Evolutionary conservation across 64 coral and sea anemone species (phyloP), one percentile per base, ranked within the genome.

Genomic region (Porites lutea): DNA sequence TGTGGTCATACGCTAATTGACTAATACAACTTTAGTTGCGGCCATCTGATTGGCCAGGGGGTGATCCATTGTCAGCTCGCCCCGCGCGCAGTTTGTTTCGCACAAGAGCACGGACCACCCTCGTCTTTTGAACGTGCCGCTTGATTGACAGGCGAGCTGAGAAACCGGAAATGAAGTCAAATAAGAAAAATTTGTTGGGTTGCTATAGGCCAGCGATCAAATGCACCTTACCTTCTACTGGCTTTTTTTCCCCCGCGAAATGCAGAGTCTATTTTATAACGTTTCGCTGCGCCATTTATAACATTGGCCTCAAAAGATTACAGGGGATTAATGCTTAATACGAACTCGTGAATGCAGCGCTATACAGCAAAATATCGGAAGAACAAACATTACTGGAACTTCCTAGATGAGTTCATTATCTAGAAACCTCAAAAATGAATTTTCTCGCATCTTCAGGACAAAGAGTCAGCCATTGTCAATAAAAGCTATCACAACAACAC

Each of bases 21-120:
- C 92, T 83, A 94, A 94, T 94, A 89, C 92, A 89, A 94, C 87
- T 94, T 37, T 93, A 83, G 86, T 77, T 89, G 87, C 88, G 66
- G 15, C 72, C 19, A 54, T 72, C 16, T 89, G 86, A 94, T 94
- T 94, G 92, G 92, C 63, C 43, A 43, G 75, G 2, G 4, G 51
- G 48, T 89, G 87, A 89, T 94, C 92, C 58, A 83, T 94, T 94
- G 92, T 94, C 92, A 94, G 10, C 7, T 49, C n/a, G 49, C 60
- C 87, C 78, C 92, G 92, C 78, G 92, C 78, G 87, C 75, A 88
- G 87, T 81, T 82, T 83, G 72, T 50, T 75, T 59, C 60, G 76
- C 23, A 23, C 23, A 74, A 19, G 53, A 27, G n/a, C 54, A 18
- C 71, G 54, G 92, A 94, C 92, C 92, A 77, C 87, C 92, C 87